Evolutionary conservation across 2,888 invertebrate species (phyloP), one percentile per base, ranked within the genome.

Genomic region (Entomobrya multifasciata): DNA sequence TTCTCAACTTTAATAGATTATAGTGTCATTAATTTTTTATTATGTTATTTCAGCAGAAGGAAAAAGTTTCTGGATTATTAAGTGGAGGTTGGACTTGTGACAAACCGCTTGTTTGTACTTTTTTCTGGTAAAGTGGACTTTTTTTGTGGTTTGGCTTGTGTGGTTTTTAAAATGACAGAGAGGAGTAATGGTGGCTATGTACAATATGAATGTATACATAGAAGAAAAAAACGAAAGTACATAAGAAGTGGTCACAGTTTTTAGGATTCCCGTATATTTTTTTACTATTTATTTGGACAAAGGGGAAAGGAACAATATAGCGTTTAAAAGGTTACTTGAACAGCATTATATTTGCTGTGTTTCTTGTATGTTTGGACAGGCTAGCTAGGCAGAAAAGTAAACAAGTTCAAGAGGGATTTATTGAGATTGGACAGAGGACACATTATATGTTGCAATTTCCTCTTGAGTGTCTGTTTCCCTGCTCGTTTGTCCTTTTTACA

Each of bases 341-440:
- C 17, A 49, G 25, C n/a, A 41, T 47, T 22, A 20, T 67, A 67
- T 47, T 67, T 67, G 44, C 47, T 67, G 47, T 65, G 65, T 20
- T 36, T 36, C 36, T n/a, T 52, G 17, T 57, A 22, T 57, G 6
- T 65, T 10, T 47, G 47, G 70, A 44, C 44, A 49, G 70, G 49
- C 22, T 47, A 70, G 22, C 17, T 62, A 79, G 72, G 70, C 85
- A 78, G 78, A 78, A 70, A 41, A 72, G 79, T 72, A 85, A 85
- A 85, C 78, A 85, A 85, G 78, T 52, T 85, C 70, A 85, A 85
- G 85, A 72, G 85, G 85, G 85, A 79, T 85, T 85, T 85, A 85
- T 85, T 85, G 82, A 82, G 82, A 74, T 76, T 76, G 85, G 44
- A 79, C 79, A 85, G 79, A 85, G 49, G 78, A 79, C 85, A 85